Base-by-base conservation (phyloP, 1,140 invertebrate genomes). In the Drosophila repleta region DNA sequence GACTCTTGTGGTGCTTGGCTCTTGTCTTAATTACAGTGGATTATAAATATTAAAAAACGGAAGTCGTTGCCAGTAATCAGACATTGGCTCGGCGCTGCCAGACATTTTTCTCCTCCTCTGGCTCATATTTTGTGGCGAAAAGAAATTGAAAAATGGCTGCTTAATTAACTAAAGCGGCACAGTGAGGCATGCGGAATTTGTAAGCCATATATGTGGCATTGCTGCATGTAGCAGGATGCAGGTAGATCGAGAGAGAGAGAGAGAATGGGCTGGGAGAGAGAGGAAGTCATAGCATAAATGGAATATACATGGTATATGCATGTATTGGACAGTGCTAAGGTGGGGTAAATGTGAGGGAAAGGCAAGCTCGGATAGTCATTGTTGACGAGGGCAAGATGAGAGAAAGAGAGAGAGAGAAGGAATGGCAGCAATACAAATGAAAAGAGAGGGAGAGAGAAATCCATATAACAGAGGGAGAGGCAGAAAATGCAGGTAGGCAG, bases 1-100 rank as follows among this genome's bases (percentile, higher is more conserved):
- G 55, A 70, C 76, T 63, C 56, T 58, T 52, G 35, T 17, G 46
- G 29, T 18, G 49, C 49, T 62, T 65, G 65, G 73, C 73, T 46
- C 78, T 78, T 63, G 74, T 81, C 78, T 81, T 81, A 81, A 81
- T 81, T 81, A 81, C 78, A 68, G 52, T 77, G 78, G 78, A 81
- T 81, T 81, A 81, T 81, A 77, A 81, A 81, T 81, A 81, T 76
- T 81, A 81, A 81, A 81, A 81, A 49, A 81, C 78, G 69, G 78
- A 81, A 81, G 78, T 79, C 70, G 73, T 81, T 81, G 68, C 72
- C 72, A 66, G 77, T 80, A 80, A 79, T 79, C 77, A 76, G 78
- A 79, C 67, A 81, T 81, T 60, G 63, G 76, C 65, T 62, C 72
- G 70, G 61, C 37, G 43, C 46, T 77, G 60, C 29, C 57, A 62